Base-by-base conservation (phyloP, 1,140 invertebrate genomes). In the Drosophila teissieri region DNA sequence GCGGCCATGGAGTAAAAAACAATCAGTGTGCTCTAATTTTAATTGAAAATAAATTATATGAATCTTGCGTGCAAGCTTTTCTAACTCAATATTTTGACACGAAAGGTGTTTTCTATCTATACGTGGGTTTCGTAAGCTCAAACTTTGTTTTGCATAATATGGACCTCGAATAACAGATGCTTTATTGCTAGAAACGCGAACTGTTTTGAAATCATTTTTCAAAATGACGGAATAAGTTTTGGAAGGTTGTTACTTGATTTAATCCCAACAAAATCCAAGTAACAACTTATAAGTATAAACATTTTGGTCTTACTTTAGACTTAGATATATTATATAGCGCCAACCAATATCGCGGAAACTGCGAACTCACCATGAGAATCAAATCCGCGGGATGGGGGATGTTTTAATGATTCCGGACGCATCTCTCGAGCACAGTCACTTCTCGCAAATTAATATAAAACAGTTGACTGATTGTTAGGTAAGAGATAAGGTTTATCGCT, bases 1-100 rank as follows among this genome's bases (percentile, higher is more conserved):
- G 90, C 88, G 1, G 78, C 81, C n/a, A 42, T 91, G 14, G 73
- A 85, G 65, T 78, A 65, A 15, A 4, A 48, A 27, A 15, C 6
- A 42, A 7, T 15, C 5, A 7, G 15, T 8, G 4, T 42, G 5
- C 6, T 15, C 1, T 15, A 8, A 42, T 42, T 37, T 11, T 12
- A 12, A 12, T 39, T 14, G 10, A 3, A 39, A 39, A 39, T 39
- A 39, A 14, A 14, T 39, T 39, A 42, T 8, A 19, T 24, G 24
- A 24, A 2, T 24, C 22, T 24, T 24, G 4, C 22, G 4, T 24
- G 4, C 24, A 4, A 24, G 24, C 4, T 24, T 24, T 24, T 24
- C 4, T 24, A 4, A 24, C 24, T 4, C 4, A 24, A 24, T 4
- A 24, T 4, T 4, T 24, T 4, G 24, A 24, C 24, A 24, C 4